phyloP scores from a whole-genome alignment of 2,797 vertebrate genomes.

The Karalla daura region DNA sequence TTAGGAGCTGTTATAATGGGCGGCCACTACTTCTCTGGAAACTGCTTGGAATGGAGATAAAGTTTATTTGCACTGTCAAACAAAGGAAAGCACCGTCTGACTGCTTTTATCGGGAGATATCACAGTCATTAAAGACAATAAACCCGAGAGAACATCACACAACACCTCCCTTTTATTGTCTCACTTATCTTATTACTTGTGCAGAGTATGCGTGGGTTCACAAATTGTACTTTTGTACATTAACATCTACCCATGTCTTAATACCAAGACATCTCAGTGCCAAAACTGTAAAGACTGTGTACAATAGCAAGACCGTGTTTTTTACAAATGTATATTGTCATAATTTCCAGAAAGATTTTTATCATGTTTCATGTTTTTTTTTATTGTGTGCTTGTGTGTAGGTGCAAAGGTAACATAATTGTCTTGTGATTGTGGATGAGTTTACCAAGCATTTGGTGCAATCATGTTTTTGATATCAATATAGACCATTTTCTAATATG shows the following conservation, averaged over 20 bases:
- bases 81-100: neutral
- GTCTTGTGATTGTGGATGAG: neutral
- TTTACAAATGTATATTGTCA: conserved; percentile 27
- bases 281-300: conserved; percentile 20
- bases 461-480: conserved; percentile 17
- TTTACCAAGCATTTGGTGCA: conserved; percentile 22
- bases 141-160: neutral
- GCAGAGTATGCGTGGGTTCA: neutral
- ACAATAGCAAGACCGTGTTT: neutral
- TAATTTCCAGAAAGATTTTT: neutral
- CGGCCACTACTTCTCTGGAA: conserved; percentile 2
- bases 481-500: neutral
- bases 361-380: conserved; percentile 5
- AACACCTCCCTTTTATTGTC: conserved; percentile 7
- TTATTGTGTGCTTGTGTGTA: conserved; percentile 8
- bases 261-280: conserved; percentile 8
- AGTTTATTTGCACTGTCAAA: neutral
- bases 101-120: conserved; percentile 1
- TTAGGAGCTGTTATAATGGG: neutral
- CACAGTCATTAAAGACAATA: neutral
- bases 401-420: neutral
- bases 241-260: conserved; percentile 2
- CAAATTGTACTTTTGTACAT: neutral
- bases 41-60: neutral
- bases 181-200: conserved; percentile 23